Conservation (phyloP, 2,888 invertebrate species). For the Drosophila leonis region DNA sequence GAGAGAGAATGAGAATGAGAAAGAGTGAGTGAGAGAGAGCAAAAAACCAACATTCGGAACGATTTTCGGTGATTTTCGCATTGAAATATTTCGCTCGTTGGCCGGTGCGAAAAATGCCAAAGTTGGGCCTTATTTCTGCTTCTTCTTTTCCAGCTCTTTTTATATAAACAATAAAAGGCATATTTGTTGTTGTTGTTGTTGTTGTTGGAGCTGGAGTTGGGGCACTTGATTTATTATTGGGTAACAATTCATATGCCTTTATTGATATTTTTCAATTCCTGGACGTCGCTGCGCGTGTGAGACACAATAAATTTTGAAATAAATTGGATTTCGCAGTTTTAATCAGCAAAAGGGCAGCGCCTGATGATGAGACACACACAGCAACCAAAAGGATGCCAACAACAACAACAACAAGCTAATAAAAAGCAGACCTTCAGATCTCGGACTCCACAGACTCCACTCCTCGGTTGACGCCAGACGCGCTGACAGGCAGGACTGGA, state of each 20-base stretch:
- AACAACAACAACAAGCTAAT: constrained; percentile 9
- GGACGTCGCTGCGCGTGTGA: constrained; percentile 75
- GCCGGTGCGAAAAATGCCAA: constrained; percentile 76
- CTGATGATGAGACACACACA: constrained; percentile 54
- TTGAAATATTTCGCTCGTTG: constrained; percentile 72
- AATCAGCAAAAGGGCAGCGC: constrained; percentile 73
- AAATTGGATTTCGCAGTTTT: constrained; percentile 81
- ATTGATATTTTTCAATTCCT: constrained; percentile 79
- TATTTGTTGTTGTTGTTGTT: constrained; percentile 55
- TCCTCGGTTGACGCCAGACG: constrained; percentile 48
- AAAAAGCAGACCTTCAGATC: constrained; percentile 43
- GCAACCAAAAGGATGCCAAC: constrained; percentile 31
- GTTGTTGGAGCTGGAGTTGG: neutral
- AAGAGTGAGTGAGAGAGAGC: neutral
- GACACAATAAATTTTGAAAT: constrained; percentile 82
- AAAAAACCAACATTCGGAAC: constrained; percentile 56
- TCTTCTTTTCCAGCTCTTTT: constrained; percentile 17
- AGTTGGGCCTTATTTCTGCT: constrained; percentile 8
- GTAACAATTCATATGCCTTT: constrained; percentile 81
- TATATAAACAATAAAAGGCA: constrained; percentile 76
- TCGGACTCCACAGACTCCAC: constrained; percentile 21
- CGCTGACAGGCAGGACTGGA: constrained; percentile 47
- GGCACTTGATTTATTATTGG: constrained; percentile 79
- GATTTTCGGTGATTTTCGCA: constrained; percentile 78
- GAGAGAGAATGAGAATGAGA: neutral